These are phyloP conservation scores for Lepus townsendii DNA, from an alignment of 2,797 vertebrate species.

Conservation along the genomic window DNA sequence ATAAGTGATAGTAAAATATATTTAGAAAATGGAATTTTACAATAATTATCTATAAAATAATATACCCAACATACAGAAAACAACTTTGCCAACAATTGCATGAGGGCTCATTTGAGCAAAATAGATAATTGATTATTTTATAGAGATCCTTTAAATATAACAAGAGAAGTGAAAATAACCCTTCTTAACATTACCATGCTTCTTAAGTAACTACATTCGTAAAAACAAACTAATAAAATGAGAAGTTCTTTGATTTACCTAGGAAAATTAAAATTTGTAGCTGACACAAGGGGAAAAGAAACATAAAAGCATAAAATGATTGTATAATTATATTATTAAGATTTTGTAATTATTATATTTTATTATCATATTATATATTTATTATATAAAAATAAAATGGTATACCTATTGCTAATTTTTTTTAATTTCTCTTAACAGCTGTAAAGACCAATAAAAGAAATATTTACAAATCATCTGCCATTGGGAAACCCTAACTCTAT, in stretches of 20 bases:
- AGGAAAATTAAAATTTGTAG: conserved; percentile 38
- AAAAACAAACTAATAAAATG: conserved; percentile 30
- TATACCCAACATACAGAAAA: conserved; percentile 51
- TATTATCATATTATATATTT: too few relatives aligned
- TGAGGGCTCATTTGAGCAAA: conserved; percentile 50
- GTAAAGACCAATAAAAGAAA: conserved; percentile 87
- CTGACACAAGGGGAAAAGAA: background rate
- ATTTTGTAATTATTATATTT: too few relatives aligned
- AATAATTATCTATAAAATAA: conserved; percentile 54
- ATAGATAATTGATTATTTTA: conserved; percentile 39
- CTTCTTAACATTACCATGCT: conserved; percentile 19
- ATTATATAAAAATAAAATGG: conserved; percentile 44
- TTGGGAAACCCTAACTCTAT: conserved; percentile 83
- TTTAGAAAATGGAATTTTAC: background rate
- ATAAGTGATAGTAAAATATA: conserved; percentile 37
- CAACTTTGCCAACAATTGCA: conserved; percentile 55
- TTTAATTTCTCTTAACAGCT: conserved; percentile 10
- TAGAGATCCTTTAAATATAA: conserved; percentile 22
- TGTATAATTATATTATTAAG: conserved; percentile 38
- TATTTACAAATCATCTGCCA: conserved; percentile 83
- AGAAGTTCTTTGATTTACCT: background rate
- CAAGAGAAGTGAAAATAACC: conserved; percentile 37
- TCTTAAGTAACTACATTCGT: conserved; percentile 18
- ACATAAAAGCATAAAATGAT: background rate
- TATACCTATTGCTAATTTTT: conserved; percentile 43